Base-by-base conservation (phyloP, 1,140 invertebrate species). In the Zaprionus davidi region DNA sequence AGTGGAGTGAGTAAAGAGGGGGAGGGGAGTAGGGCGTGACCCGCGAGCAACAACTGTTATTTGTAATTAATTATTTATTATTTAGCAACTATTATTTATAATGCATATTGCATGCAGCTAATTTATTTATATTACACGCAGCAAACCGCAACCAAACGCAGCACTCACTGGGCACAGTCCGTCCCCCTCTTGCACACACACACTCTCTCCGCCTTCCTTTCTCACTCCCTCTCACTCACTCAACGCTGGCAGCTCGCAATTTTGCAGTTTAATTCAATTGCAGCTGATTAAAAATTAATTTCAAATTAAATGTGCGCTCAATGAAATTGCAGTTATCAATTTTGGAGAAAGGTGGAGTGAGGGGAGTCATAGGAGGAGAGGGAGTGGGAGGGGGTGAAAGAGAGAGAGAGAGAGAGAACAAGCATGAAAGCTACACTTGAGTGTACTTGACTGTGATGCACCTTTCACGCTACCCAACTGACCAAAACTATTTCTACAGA, bases 221-320 rank as follows among this genome's bases (percentile, higher is more conserved):
- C 49, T 51, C 49, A 0, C 22, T 22, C 7, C 17, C 0, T 41
- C 2, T 3, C 41, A 17, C n/a, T 46, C 41, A 17, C n/a, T 44
- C 55, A 41, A 13, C 24, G 4, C 22, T 55, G 20, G 26, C 26
- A 22, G 17, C 26, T 20, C 9, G 22, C 17, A 31, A 34, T 17
- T 53, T 44, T 70, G 70, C 74, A 71, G 82, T 87, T 88, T 80
- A 88, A 87, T 87, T 87, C 83, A 87, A 87, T 87, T 87, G 67
- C 55, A 71, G 75, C 71, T 84, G 78, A 87, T 87, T 88, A 87
- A 87, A 81, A 81, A 88, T 87, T 87, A 84, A 87, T 88, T 84
- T 81, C 55, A 88, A 88, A 87, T 88, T 88, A 87, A 87, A 87
- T 87, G 81, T 67, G 60, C 72, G 78, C 83, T 81, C 84, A 84